Evolutionary conservation across 2,797 vertebrate genomes (phyloP).

Genomic region (Ibycter americanus): DNA sequence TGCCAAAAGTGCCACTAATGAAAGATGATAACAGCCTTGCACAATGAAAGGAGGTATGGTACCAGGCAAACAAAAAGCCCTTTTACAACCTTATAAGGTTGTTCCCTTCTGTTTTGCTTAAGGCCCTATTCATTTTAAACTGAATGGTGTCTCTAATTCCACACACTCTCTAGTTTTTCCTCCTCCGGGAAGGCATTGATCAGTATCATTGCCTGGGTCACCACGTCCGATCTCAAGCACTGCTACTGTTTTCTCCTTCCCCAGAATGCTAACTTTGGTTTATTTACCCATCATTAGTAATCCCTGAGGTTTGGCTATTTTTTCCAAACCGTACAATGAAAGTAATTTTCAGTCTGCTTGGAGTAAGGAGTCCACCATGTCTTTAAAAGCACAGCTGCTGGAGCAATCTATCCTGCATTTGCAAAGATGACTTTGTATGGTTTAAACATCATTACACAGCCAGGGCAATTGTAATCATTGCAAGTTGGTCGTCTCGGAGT

Average conservation of each 20-base stretch:
- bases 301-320: slow-evolving; percentile 22
- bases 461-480: background rate
- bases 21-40: background rate
- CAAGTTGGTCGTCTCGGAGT: background rate
- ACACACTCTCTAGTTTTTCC: background rate
- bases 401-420: background rate
- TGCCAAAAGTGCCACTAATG: background rate
- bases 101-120: slow-evolving; percentile 31
- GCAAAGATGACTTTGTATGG: background rate
- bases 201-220: background rate
- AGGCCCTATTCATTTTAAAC: background rate
- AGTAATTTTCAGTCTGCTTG: slow-evolving; percentile 14
- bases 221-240: background rate
- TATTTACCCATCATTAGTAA: slow-evolving; percentile 41
- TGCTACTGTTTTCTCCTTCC: slow-evolving; percentile 29
- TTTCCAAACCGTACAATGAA: slow-evolving; percentile 6
- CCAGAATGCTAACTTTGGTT: slow-evolving; percentile 31
- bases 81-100: background rate
- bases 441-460: background rate
- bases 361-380: background rate
- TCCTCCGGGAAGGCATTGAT: background rate
- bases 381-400: slow-evolving; percentile 14
- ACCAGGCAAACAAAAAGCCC: background rate
- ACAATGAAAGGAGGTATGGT: slow-evolving; percentile 14
- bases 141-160: slow-evolving; percentile 7